Percentiles rank a stretch among this genome's conserved stretches.
These are phyloP conservation scores for Noctuana brunneofusca DNA, from an alignment of 2,888 invertebrate genomes.

Conservation along the genomic window DNA sequence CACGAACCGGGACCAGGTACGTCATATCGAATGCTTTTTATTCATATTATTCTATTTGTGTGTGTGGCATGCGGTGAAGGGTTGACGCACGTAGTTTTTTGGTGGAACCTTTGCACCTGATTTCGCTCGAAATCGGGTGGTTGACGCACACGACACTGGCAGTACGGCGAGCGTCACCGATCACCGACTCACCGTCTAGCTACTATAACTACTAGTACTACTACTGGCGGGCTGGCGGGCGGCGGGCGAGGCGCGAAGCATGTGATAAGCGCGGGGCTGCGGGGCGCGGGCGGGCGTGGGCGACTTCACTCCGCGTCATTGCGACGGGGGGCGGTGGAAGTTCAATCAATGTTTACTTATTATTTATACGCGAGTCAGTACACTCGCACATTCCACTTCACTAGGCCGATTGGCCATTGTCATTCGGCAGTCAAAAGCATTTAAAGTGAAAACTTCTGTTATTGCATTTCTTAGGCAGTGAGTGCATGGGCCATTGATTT, in stretches of 20 bases:
- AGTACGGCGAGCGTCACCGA: conserved; percentile 52
- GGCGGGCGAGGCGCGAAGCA: conserved; percentile 50
- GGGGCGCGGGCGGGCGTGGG: conserved; percentile 54
- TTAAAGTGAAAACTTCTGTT: conserved; percentile 64
- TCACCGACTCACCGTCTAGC: conserved; percentile 39
- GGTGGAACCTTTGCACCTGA: conserved; percentile 50
- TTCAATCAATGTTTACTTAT: conserved; percentile 70
- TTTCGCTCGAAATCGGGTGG: conserved; percentile 42
- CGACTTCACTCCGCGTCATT: conserved; percentile 54
- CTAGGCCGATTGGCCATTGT: conserved; percentile 53
- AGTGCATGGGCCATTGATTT: conserved; percentile 57
- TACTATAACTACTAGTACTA: no score
- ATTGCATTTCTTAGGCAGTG: conserved; percentile 62
- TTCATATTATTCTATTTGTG: conserved; percentile 64
- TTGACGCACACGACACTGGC: conserved; percentile 66
- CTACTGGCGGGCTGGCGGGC: conserved; percentile 35
- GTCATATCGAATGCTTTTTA: conserved; percentile 65
- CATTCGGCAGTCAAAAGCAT: conserved; percentile 63
- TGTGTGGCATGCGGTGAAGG: conserved; percentile 51
- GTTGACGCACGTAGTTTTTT: conserved; percentile 60
- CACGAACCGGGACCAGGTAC: conserved; percentile 78
- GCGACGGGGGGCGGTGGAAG: conserved; percentile 63
- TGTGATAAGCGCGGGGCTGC: conserved; percentile 45
- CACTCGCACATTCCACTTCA: conserved; percentile 75
- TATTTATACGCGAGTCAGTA: conserved; percentile 72